Percentiles rank a stretch among this genome's conserved stretches.
Evolutionary conservation across 1,140 invertebrate genomes (phyloP).

Genomic region (Dinothrombium tinctorium): DNA sequence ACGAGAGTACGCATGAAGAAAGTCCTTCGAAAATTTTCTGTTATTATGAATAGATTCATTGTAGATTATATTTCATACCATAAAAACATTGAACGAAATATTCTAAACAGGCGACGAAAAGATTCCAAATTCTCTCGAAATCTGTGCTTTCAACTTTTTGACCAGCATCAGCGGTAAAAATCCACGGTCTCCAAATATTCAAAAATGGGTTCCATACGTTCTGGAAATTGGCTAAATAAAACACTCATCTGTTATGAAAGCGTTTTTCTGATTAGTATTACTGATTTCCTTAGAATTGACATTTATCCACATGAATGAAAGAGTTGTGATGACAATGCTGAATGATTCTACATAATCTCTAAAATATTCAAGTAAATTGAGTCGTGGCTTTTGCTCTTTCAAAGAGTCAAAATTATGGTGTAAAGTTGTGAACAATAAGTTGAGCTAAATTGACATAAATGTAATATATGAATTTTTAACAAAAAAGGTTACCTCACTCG

Average conservation of each 20-base stretch:
- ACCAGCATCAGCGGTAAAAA: neutral
- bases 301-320: conserved; percentile 1
- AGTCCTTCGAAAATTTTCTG: neutral
- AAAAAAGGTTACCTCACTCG: conserved; percentile 1
- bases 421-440: neutral
- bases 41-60: too few relatives aligned
- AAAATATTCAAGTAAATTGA: neutral
- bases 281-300: neutral
- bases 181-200: neutral
- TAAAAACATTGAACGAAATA: too few relatives aligned
- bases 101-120: neutral
- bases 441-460: neutral
- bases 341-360: neutral
- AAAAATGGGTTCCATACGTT: neutral
- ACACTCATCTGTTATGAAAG: neutral
- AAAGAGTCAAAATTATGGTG: neutral
- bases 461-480: neutral
- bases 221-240: neutral
- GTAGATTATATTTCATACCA: too few relatives aligned
- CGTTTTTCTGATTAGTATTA: neutral
- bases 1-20: neutral
- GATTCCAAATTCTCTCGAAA: neutral
- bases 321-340: neutral
- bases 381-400: neutral
- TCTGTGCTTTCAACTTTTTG: neutral